Evolutionary conservation across 2,797 vertebrate species (phyloP), one percentile per base, ranked within the genome.

Genomic region (Iguana delicatissima): DNA sequence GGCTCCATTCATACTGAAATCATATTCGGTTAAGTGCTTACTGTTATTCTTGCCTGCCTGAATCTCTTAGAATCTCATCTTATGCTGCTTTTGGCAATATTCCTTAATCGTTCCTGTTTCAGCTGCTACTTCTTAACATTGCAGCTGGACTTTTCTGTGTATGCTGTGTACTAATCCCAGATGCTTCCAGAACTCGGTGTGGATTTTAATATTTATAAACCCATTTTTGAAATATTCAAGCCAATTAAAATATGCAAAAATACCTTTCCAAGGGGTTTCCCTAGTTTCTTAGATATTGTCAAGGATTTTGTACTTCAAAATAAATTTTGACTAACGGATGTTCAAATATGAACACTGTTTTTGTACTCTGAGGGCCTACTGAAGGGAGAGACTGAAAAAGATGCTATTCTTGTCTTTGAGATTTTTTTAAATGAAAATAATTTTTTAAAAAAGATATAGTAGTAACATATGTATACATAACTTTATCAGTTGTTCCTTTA

Each of bases 71-170:
- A 76, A 46, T 88, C 38, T 32, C 69, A 67, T 20, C 0, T 46
- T 3, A 85, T 87, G 4, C n/a, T 38, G 89, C 91, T 80, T 24
- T 86, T 72, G 52, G 52, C 67, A 52, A 0, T 84, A 29, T 69
- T 89, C 93, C 82, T 84, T 0, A 0, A 0, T 91, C 20, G n/a
- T 55, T 90, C 50, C 84, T 91, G 84, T 59, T 92, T 26, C 22
- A 77, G 35, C n/a, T 55, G 80, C 14, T 64, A 6, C 59, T 67
- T 90, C 55, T 87, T 90, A 92, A 94, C n/a, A 35, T 92, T 52
- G 26, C 69, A 6, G 20, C 69, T 87, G 52, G 92, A 62, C 77
- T 64, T 93, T 84, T 42, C 84, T 85, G 79, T 18, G 1, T 0
- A 59, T 22, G 35, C 14, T 35, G 52, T 55, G 32, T 77, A 62